These are phyloP conservation scores for Drosophila auraria DNA, from an alignment of 1,140 invertebrate genomes.

Conservation along the genomic window DNA sequence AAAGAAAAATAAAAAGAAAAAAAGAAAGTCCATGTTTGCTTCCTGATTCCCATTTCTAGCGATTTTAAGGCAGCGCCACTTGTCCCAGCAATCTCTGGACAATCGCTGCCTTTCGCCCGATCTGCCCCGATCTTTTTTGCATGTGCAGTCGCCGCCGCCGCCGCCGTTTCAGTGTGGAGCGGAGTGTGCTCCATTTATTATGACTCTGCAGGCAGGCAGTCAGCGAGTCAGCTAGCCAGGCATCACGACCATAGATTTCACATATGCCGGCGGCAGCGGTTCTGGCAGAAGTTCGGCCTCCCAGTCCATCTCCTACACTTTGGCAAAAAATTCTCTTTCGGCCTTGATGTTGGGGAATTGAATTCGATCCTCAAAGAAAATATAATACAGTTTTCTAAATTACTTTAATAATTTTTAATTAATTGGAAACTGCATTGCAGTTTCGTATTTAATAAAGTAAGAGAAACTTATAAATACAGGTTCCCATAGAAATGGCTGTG, in stretches of 20 bases:
- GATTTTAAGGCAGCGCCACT: slow-evolving; percentile 62
- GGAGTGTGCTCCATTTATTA: slow-evolving; percentile 76
- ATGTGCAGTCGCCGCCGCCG: slow-evolving; percentile 37
- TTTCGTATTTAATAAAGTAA: neutral
- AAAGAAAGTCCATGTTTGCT: slow-evolving; percentile 25
- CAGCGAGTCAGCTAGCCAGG: slow-evolving; percentile 31
- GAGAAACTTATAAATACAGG: too few relatives aligned
- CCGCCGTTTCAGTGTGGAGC: slow-evolving; percentile 13
- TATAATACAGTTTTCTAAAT: neutral
- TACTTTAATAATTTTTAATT: neutral
- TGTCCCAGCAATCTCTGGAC: slow-evolving; percentile 46
- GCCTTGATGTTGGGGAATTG: neutral
- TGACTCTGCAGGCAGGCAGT: slow-evolving; percentile 44
- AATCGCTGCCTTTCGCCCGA: slow-evolving; percentile 57
- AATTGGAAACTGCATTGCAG: too few relatives aligned
- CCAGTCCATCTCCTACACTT: slow-evolving; percentile 19
- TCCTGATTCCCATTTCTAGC: slow-evolving; percentile 48
- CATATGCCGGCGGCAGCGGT: slow-evolving; percentile 59
- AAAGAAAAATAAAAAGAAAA: slow-evolving; percentile 8
- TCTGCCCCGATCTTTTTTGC: slow-evolving; percentile 56
- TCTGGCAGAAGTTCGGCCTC: slow-evolving; percentile 26
- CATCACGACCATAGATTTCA: slow-evolving; percentile 71
- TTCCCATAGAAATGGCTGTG: too few relatives aligned
- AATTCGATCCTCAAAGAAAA: neutral
- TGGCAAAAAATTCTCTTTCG: neutral